Evolutionary conservation across 2,113 vertebrate genomes (phyloP).

Genomic region (Stercorarius parasiticus): DNA sequence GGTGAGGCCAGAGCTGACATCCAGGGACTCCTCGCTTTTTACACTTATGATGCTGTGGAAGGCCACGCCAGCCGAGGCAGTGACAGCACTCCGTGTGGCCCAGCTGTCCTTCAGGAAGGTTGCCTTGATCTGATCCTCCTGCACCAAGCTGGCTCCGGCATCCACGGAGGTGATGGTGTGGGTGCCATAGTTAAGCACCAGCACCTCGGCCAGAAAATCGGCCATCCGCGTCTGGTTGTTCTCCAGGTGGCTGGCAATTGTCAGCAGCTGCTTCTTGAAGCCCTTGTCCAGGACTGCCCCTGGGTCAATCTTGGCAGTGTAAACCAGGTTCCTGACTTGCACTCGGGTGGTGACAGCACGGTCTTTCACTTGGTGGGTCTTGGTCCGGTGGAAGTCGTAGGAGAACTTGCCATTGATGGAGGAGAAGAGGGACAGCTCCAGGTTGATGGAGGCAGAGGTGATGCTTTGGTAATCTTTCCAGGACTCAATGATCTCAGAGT

Average conservation of each 20-base stretch:
- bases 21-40: conserved; percentile 19
- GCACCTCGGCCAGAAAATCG: conserved; percentile 81
- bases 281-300: conserved; percentile 75
- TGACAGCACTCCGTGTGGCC: conserved; percentile 51
- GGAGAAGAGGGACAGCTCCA: conserved; percentile 76
- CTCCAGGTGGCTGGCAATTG: conserved; percentile 83
- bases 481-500: conserved; percentile 85
- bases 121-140: conserved; percentile 85
- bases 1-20: conserved; percentile 25
- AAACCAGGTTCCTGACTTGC: conserved; percentile 86
- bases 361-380: conserved; percentile 85
- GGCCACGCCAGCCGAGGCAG: conserved; percentile 65
- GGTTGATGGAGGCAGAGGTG: conserved; percentile 81
- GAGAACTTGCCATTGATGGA: conserved; percentile 87
- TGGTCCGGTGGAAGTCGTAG: conserved; percentile 77
- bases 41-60: conserved; percentile 78
- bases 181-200: conserved; percentile 88
- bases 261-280: conserved; percentile 78
- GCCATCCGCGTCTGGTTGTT: conserved; percentile 87
- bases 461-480: conserved; percentile 85
- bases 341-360: conserved; percentile 80
- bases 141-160: conserved; percentile 79
- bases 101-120: conserved; percentile 76
- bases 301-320: conserved; percentile 81
- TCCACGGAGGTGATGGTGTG: conserved; percentile 82